phyloP scores from a whole-genome alignment of 2,113 vertebrate genomes.

The Vidua chalybeata region DNA sequence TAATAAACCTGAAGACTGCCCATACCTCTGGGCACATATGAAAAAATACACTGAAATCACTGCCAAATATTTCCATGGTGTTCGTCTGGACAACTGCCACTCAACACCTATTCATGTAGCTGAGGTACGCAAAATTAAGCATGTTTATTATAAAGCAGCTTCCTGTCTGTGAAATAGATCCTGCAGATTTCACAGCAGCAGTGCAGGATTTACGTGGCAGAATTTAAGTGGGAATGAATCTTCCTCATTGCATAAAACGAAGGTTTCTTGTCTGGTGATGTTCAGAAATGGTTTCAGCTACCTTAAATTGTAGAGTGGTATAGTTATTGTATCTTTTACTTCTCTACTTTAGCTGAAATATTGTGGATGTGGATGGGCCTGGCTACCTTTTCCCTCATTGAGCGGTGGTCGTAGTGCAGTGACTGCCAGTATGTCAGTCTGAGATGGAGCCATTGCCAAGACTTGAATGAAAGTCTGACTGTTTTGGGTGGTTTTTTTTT shows the following conservation, averaged over 20 bases:
- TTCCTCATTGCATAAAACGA: background rate
- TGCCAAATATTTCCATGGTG: constrained; percentile 88
- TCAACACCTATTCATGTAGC: constrained; percentile 94
- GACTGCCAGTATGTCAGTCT: background rate
- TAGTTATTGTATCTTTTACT: background rate
- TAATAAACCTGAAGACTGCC: constrained; percentile 88
- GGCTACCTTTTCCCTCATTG: background rate
- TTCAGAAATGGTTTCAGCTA: background rate
- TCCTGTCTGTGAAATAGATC: background rate
- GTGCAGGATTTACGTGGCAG: background rate
- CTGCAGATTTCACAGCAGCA: background rate
- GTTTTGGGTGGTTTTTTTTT: background rate
- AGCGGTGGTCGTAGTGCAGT: background rate
- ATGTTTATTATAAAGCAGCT: background rate
- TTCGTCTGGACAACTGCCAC: constrained; percentile 96
- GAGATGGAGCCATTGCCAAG: background rate
- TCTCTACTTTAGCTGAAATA: background rate
- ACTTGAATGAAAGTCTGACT: background rate
- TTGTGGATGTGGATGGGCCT: rapidly evolving
- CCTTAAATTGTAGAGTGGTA: background rate
- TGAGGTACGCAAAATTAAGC: constrained; percentile 80
- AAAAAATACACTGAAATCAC: constrained; percentile 93
- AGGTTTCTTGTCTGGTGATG: background rate
- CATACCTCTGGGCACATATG: constrained; percentile 96
- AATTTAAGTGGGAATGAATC: background rate